Conservation (phyloP, 2,797 vertebrate genomes). For the Xenops minutus region DNA sequence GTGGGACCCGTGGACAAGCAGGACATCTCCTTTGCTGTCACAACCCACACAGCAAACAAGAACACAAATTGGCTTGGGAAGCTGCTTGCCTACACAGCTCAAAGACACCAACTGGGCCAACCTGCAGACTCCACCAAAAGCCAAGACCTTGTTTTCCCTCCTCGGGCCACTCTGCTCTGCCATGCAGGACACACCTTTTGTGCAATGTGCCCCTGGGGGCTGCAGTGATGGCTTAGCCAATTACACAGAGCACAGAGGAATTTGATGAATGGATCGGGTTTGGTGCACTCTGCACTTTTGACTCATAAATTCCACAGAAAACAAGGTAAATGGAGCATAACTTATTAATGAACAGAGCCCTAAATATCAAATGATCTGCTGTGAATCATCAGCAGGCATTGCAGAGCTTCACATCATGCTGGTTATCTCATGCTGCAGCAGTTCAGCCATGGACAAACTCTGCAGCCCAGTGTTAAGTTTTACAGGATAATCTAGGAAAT, state of each 20-base stretch:
- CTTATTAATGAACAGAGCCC: constrained; percentile 70
- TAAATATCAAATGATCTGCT: constrained; percentile 70
- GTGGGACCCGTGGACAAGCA: accelerated
- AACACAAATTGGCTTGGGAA: neutral
- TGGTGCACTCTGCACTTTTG: constrained; percentile 66
- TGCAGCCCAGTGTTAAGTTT: neutral
- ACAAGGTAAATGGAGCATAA: constrained; percentile 71
- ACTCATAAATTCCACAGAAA: constrained; percentile 71
- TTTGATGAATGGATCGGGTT: constrained; percentile 62
- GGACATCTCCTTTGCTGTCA: neutral
- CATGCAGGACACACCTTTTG: constrained; percentile 38
- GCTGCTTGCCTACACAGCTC: neutral
- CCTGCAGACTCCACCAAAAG: constrained; percentile 5
- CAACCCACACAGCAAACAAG: accelerated
- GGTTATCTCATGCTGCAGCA: neutral
- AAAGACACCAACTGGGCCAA: neutral
- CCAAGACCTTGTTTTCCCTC: neutral
- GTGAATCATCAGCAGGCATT: constrained; percentile 60
- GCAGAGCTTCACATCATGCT: neutral
- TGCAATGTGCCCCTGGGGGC: constrained; percentile 33
- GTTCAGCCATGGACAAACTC: neutral
- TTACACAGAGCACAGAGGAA: neutral
- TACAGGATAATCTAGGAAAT: neutral
- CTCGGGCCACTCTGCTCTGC: neutral
- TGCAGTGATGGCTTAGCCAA: constrained; percentile 44